Conservation (phyloP, 2,888 invertebrate species). For the Tetanocera ferruginea region DNA sequence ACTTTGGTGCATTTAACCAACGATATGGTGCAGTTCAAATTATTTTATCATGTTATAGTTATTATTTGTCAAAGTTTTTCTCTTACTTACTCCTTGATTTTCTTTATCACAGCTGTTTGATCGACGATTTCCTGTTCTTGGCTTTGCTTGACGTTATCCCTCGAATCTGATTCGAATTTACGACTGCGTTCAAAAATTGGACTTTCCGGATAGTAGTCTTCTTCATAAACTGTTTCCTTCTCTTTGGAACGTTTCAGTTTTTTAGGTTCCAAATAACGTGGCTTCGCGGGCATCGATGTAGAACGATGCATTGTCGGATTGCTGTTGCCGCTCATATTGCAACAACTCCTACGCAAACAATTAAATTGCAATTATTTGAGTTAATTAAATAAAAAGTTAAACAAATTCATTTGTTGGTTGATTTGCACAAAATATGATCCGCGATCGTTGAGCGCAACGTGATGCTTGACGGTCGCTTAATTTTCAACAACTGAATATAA, state of each 20-base stretch:
- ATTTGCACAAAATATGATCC: neutral
- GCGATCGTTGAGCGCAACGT: neutral
- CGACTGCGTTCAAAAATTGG: conserved; percentile 55
- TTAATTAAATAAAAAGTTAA: neutral
- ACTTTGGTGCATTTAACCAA: too few relatives aligned
- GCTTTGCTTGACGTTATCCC: neutral
- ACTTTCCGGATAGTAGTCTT: conserved; percentile 64
- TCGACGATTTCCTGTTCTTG: neutral
- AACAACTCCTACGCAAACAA: neutral
- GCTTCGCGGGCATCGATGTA: conserved; percentile 68
- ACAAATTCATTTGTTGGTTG: neutral
- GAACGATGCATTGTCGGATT: conserved; percentile 60
- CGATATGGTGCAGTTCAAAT: too few relatives aligned
- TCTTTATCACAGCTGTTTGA: neutral
- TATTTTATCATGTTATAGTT: too few relatives aligned
- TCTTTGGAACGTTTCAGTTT: conserved; percentile 64
- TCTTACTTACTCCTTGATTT: conserved; percentile 1
- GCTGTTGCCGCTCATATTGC: conserved; percentile 33
- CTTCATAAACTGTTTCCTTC: conserved; percentile 61
- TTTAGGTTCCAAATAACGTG: conserved; percentile 59
- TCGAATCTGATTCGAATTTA: conserved; percentile 49
- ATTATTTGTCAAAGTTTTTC: too few relatives aligned
- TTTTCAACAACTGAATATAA: neutral
- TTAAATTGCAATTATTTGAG: neutral
- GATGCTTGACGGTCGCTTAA: neutral